phyloP scores from a whole-genome alignment of 2,797 vertebrate species.

The Alosa sapidissima region DNA sequence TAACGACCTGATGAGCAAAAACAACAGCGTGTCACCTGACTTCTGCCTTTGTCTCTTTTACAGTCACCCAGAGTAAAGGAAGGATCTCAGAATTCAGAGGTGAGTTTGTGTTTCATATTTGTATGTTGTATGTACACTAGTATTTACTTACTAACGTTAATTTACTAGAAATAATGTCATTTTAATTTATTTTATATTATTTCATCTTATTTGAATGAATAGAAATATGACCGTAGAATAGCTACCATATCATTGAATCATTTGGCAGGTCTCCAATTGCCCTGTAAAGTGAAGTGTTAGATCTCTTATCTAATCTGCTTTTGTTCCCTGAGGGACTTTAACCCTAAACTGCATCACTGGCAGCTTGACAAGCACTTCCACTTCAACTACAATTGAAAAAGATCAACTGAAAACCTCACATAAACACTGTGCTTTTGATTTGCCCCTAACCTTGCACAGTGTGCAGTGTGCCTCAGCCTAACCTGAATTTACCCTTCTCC shows the following conservation, averaged over 20 bases:
- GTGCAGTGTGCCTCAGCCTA: neutral
- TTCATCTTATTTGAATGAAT: too few species aligned
- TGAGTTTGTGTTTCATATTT: constrained; percentile 61
- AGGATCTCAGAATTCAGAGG: constrained; percentile 86
- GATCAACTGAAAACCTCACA: neutral
- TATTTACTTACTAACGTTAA: neutral
- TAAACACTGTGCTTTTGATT: neutral
- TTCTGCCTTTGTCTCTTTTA: constrained; percentile 43
- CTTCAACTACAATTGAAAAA: neutral
- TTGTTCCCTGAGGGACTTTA: neutral
- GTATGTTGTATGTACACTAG: neutral
- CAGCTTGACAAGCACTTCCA: neutral
- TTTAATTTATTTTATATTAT: too few species aligned
- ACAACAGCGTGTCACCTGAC: neutral
- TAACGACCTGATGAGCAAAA: neutral
- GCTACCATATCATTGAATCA: too few species aligned
- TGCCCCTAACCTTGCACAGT: too few species aligned
- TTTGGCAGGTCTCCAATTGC: too few species aligned
- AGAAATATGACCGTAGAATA: too few species aligned
- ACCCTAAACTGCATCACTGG: neutral
- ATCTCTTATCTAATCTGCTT: too few species aligned
- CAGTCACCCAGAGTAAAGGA: constrained; percentile 99
- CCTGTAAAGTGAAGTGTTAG: too few species aligned
- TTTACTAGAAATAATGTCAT: neutral
- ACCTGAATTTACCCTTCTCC: neutral